Base-by-base conservation (phyloP, 2,888 invertebrate species). In the Calliopum simillimum region DNA sequence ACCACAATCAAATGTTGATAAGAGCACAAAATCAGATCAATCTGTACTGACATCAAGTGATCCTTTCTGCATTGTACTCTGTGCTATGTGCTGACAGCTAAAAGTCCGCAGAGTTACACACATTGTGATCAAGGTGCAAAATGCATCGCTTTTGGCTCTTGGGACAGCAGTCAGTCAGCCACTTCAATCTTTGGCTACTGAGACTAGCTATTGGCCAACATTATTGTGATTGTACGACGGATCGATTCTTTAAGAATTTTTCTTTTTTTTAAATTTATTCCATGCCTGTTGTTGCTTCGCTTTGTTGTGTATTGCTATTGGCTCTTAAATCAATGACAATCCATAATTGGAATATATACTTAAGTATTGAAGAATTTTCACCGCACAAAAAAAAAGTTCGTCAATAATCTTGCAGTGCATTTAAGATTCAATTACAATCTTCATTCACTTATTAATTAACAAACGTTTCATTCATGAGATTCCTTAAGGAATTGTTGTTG, bases 101-200 rank as follows among this genome's bases (percentile, higher is more conserved):
- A n/a, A 33, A 33, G 33, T 8, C 33, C 33, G 14, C 25, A 13
- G 61, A 61, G 58, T 49, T 47, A 25, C 73, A 73, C 69, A 33
- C 33, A 33, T 8, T 73, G 71, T 58, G 70, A 70, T 67, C 73
- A 76, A 81, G 83, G 84, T 83, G 82, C 83, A 81, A 82, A 82
- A 80, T 81, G 79, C 78, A 80, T 78, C 81, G 80, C 83, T 81
- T 81, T 64, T 77, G 77, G 74, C 82, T 80, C 80, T 74, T 71
- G 84, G 81, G 83, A 83, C 77, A 70, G 65, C 68, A 76, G 73
- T 79, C 77, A 71, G 19, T 67, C 77, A 71, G 19, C 59, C 67
- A 67, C 53, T 13, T 21, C 12, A 19, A 23, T 46, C 43, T 14
- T 44, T 55, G 46, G 55, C 47, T 46, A 58, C 46, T 44, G 23